These are phyloP conservation scores for Leiothrix lutea DNA, from an alignment of 2,113 vertebrate genomes.

Conservation along the genomic window DNA sequence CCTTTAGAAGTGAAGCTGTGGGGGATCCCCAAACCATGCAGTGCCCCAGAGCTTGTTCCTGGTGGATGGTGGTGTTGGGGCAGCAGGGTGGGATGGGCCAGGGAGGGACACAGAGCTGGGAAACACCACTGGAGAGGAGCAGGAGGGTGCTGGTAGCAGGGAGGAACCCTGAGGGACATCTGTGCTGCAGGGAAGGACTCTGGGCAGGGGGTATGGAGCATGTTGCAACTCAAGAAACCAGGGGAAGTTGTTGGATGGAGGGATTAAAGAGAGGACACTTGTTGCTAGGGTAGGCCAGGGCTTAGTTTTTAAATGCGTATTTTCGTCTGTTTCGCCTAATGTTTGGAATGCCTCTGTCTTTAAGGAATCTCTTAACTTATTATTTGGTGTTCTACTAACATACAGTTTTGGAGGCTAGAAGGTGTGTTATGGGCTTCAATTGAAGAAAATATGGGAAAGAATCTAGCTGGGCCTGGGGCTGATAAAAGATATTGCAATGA, in stretches of 20 bases:
- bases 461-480: not conserved
- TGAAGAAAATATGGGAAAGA: not conserved
- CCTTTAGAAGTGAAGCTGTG: not conserved
- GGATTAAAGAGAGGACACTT: not conserved
- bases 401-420: not conserved
- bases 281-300: not conserved
- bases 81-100: fast-evolving
- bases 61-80: too few species aligned
- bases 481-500: not conserved
- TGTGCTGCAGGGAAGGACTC: not conserved
- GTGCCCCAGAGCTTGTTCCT: fast-evolving
- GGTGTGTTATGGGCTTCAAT: not conserved
- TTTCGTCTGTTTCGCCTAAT: not conserved
- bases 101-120: not conserved
- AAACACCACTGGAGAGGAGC: fast-evolving
- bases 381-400: not conserved
- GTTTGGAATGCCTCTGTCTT: not conserved
- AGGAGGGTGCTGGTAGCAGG: not conserved
- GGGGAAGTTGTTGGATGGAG: not conserved
- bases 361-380: not conserved
- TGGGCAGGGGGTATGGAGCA: fast-evolving
- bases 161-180: fast-evolving
- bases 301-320: not conserved
- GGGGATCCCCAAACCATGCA: fast-evolving
- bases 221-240: not conserved